These are phyloP conservation scores for Zaprionus camerounensis DNA, from an alignment of 1,140 invertebrate genomes.

Conservation along the genomic window DNA sequence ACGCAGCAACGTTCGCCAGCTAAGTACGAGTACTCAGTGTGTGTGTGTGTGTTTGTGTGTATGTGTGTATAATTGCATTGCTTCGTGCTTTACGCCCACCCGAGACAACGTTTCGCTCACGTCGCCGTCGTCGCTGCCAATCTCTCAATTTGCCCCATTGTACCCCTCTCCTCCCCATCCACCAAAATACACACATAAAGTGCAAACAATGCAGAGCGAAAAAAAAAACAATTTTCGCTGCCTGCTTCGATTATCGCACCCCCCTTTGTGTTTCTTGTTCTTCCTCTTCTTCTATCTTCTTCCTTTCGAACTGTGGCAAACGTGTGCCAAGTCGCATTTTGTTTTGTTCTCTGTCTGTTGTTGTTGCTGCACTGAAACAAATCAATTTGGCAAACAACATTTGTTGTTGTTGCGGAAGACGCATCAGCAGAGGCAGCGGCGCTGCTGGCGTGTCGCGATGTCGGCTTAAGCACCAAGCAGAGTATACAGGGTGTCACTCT, in stretches of 20 bases:
- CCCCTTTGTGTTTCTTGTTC: constrained; percentile 3
- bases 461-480: not conserved
- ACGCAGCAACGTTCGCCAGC: constrained; percentile 28
- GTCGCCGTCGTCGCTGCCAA: constrained; percentile 17
- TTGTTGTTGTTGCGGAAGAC: constrained; percentile 1
- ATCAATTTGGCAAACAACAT: constrained; percentile 12
- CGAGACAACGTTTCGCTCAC: constrained; percentile 13
- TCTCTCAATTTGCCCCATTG: constrained; percentile 9
- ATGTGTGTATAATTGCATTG: constrained; percentile 16
- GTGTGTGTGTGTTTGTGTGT: not conserved
- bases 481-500: not conserved
- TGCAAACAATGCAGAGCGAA: constrained; percentile 34
- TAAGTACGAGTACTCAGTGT: constrained; percentile 14
- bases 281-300: not conserved
- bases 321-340: constrained; percentile 38
- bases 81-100: constrained; percentile 38
- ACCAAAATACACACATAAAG: constrained; percentile 17
- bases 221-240: constrained; percentile 32
- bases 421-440: not conserved
- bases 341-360: constrained; percentile 13
- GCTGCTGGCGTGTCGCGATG: not conserved
- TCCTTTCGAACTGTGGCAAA: constrained; percentile 4
- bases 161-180: not conserved
- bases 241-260: constrained; percentile 24
- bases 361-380: constrained; percentile 20